Percentiles rank a stretch among this genome's conserved stretches.
Evolutionary conservation across 2,888 invertebrate genomes (phyloP).

Genomic region (Acheta domesticus): DNA sequence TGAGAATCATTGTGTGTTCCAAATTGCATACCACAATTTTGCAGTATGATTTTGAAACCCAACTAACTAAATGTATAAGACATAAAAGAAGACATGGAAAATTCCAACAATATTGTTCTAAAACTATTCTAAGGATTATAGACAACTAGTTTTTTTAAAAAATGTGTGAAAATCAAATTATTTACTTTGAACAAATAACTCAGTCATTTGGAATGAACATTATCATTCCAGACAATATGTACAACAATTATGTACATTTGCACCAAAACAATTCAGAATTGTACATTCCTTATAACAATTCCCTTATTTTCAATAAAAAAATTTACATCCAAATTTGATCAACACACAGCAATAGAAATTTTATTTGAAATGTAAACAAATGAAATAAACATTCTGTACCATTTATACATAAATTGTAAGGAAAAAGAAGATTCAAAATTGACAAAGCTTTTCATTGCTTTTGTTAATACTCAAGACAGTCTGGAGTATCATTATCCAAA

Average conservation of each 20-base stretch:
- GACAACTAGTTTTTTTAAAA: slow-evolving; percentile 22
- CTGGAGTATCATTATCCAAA: slow-evolving; percentile 1
- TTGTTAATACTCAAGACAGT: slow-evolving; percentile 5
- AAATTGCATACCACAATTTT: too few relatives aligned
- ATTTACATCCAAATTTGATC: neutral
- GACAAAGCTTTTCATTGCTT: neutral
- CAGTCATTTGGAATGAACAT: slow-evolving; percentile 2
- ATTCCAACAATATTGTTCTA: neutral
- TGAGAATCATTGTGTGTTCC: neutral
- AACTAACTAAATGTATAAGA: neutral
- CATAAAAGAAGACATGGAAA: neutral
- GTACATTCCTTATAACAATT: neutral
- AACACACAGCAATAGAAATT: slow-evolving; percentile 4
- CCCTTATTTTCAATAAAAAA: neutral
- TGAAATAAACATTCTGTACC: neutral
- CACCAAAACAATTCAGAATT: slow-evolving; percentile 11
- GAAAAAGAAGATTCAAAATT: neutral
- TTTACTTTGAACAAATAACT: slow-evolving; percentile 21
- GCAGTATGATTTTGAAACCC: neutral
- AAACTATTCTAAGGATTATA: neutral
- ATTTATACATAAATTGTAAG: neutral
- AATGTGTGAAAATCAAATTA: slow-evolving; percentile 27
- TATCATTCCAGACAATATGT: slow-evolving; percentile 18
- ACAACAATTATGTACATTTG: neutral
- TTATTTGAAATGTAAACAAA: neutral